Conservation (phyloP, 2,113 vertebrate genomes). For the Acrocephalus arundinaceus region DNA sequence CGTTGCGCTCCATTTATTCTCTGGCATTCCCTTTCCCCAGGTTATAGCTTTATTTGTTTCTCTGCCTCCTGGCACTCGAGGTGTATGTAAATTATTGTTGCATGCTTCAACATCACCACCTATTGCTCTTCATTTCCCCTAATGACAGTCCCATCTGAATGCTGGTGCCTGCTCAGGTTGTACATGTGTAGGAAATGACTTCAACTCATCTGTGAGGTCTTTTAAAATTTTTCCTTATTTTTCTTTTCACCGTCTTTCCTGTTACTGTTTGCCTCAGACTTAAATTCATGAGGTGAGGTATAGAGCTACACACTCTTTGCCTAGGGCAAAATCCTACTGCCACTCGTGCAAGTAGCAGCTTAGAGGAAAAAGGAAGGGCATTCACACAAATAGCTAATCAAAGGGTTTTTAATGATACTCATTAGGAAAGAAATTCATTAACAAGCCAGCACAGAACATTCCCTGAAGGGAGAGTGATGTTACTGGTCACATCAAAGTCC, state of each 20-base stretch:
- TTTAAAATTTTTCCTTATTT: not conserved
- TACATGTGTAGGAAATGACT: not conserved
- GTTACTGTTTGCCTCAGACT: not conserved
- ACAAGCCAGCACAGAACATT: constrained; percentile 68
- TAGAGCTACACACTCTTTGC: not conserved
- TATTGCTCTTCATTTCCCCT: constrained; percentile 52
- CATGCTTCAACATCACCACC: constrained; percentile 25
- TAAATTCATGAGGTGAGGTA: not conserved
- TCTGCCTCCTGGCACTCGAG: not conserved
- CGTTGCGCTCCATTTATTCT: constrained; percentile 32
- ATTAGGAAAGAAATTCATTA: constrained; percentile 72
- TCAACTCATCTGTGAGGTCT: not conserved
- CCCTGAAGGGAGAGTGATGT: constrained; percentile 60
- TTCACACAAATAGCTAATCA: constrained; percentile 69
- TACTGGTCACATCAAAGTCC: constrained; percentile 62
- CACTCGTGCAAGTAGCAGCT: not conserved
- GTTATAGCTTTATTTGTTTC: constrained; percentile 56
- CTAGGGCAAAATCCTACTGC: not conserved
- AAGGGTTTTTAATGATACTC: constrained; percentile 68
- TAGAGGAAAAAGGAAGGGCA: constrained; percentile 61
- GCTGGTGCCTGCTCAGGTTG: not conserved
- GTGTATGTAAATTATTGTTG: constrained; percentile 39
- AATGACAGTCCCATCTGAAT: constrained; percentile 6
- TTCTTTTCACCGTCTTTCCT: not conserved
- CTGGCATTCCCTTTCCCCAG: not conserved